Percentiles rank a stretch among this genome's conserved stretches.
These are phyloP conservation scores for Chrosomus eos DNA, from an alignment of 2,797 vertebrate species.

Conservation along the genomic window DNA sequence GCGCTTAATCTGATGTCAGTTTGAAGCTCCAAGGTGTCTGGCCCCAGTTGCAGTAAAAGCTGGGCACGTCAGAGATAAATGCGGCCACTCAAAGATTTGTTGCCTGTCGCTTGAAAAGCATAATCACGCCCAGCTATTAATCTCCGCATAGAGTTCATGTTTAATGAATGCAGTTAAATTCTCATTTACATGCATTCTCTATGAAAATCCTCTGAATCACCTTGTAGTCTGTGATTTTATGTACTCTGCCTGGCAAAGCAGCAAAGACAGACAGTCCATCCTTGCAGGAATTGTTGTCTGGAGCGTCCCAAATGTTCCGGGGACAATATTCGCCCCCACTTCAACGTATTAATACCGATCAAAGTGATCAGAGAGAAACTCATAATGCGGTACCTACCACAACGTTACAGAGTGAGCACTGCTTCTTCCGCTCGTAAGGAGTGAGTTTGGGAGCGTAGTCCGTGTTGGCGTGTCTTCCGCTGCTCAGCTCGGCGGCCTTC, in stretches of 20 bases:
- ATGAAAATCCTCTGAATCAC: slow-evolving; percentile 69
- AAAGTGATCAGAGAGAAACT: neutral
- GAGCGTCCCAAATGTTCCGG: neutral
- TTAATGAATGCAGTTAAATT: slow-evolving; percentile 74
- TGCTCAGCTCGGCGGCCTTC: slow-evolving; percentile 97
- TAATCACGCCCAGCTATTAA: slow-evolving; percentile 66
- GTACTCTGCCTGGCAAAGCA: slow-evolving; percentile 52
- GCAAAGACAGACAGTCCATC: slow-evolving; percentile 11
- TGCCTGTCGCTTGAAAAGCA: slow-evolving; percentile 64
- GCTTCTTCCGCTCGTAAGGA: slow-evolving; percentile 95
- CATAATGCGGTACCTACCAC: slow-evolving; percentile 77
- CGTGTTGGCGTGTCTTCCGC: slow-evolving; percentile 93
- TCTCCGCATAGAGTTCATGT: slow-evolving; percentile 62
- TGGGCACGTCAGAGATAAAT: slow-evolving; percentile 67
- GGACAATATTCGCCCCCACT: neutral
- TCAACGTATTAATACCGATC: neutral
- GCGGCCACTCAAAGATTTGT: slow-evolving; percentile 69
- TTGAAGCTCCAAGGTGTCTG: slow-evolving; percentile 72
- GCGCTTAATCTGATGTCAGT: slow-evolving; percentile 71
- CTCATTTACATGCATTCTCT: slow-evolving; percentile 70
- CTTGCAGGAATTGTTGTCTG: neutral
- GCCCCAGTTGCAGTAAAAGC: slow-evolving; percentile 62
- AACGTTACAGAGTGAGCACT: slow-evolving; percentile 91
- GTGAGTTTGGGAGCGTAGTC: slow-evolving; percentile 98
- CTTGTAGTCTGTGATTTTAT: slow-evolving; percentile 60